Evolutionary conservation across 1,140 invertebrate genomes (phyloP).

Genomic region (Psix sp.): DNA sequence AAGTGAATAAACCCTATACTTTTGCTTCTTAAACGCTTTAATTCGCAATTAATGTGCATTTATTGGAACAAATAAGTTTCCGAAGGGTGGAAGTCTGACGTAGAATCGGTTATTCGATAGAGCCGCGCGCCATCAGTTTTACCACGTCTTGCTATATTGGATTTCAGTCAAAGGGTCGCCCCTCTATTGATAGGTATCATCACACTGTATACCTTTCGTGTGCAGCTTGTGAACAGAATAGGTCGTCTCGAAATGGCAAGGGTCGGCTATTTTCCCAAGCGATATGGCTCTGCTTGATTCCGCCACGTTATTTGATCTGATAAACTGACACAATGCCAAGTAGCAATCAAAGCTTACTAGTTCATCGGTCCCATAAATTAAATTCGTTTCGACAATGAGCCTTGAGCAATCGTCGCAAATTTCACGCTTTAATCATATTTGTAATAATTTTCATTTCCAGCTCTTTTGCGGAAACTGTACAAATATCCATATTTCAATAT

Average conservation of each 20-base stretch:
- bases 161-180: constrained; percentile 65
- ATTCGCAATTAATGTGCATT: constrained; percentile 66
- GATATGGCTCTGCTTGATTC: constrained; percentile 16
- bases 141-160: constrained; percentile 68
- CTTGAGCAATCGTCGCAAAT: constrained; percentile 1
- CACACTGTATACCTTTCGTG: constrained; percentile 60
- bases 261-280: constrained; percentile 31
- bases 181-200: constrained; percentile 71
- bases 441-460: constrained; percentile 3
- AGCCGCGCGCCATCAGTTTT: constrained; percentile 56
- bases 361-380: not conserved
- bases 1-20: constrained; percentile 26
- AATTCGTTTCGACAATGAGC: not conserved
- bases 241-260: no score
- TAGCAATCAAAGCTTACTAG: constrained; percentile 2
- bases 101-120: constrained; percentile 40
- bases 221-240: no score
- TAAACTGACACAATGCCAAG: constrained; percentile 17
- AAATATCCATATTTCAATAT: constrained; percentile 45
- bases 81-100: constrained; percentile 36
- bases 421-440: not conserved
- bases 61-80: constrained; percentile 58
- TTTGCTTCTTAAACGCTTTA: constrained; percentile 48
- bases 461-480: constrained; percentile 30
- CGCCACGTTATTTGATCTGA: constrained; percentile 58